Evolutionary conservation across 2,888 invertebrate genomes (phyloP).

Genomic region (Hemistola chrysoprasaria): DNA sequence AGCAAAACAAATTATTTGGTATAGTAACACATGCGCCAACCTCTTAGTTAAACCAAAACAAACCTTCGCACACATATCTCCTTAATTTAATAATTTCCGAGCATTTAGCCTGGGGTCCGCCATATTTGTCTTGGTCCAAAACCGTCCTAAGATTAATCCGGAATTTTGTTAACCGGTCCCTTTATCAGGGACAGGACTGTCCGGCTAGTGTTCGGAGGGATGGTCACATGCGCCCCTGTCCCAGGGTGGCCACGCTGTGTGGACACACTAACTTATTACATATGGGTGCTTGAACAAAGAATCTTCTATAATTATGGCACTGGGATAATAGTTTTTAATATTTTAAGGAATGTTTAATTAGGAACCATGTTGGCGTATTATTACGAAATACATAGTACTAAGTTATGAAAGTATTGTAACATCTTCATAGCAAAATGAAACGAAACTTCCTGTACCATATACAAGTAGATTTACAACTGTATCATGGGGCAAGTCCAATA

Average conservation of each 20-base stretch:
- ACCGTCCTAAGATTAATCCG: slow-evolving; percentile 73
- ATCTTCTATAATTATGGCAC: slow-evolving; percentile 26
- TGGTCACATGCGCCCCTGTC: slow-evolving; percentile 27
- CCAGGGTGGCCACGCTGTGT: slow-evolving; percentile 39
- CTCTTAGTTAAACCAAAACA: slow-evolving; percentile 34
- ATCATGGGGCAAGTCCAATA: no score
- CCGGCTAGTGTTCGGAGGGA: slow-evolving; percentile 22
- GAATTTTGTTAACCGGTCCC: slow-evolving; percentile 63
- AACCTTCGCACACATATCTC: slow-evolving; percentile 52
- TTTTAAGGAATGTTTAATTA: slow-evolving; percentile 14
- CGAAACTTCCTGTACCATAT: no score
- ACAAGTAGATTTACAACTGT: no score
- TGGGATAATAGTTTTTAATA: slow-evolving; percentile 23
- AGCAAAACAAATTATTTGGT: slow-evolving; percentile 13
- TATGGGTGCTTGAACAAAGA: slow-evolving; percentile 36
- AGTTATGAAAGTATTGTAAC: no score
- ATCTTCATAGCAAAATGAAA: no score
- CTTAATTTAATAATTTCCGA: slow-evolving; percentile 76
- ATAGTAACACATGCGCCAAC: slow-evolving; percentile 8
- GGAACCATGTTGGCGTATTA: background rate
- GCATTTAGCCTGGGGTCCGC: slow-evolving; percentile 62
- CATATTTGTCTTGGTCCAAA: slow-evolving; percentile 76
- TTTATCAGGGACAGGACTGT: slow-evolving; percentile 28
- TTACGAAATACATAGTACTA: background rate
- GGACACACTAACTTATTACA: slow-evolving; percentile 44